Evolutionary conservation across 1,140 invertebrate genomes (phyloP).

Genomic region (Manduca sexta): DNA sequence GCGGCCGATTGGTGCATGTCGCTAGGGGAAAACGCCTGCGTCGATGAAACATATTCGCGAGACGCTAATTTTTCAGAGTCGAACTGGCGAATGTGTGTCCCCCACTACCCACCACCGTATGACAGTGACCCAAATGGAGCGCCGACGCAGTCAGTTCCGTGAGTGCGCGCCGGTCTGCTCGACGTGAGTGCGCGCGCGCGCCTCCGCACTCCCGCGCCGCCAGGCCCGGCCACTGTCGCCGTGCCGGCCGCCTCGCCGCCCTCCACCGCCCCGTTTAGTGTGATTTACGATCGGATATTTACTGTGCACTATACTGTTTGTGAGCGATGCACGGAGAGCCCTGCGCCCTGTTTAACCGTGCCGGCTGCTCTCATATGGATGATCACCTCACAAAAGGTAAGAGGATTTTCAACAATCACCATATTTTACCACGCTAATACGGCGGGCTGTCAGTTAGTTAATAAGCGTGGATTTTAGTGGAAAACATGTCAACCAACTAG

Average conservation of each 20-base stretch:
- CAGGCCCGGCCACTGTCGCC: no score
- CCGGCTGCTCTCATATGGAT: constrained; percentile 28
- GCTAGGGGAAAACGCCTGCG: constrained; percentile 33
- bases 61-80: constrained; percentile 67
- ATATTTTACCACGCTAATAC: no score
- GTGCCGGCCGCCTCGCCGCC: constrained; percentile 26
- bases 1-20: constrained; percentile 25
- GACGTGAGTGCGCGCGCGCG: constrained; percentile 27
- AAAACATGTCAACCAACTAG: neutral
- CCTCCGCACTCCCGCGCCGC: constrained; percentile 7
- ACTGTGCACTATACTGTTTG: constrained; percentile 58
- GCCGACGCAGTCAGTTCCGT: constrained; percentile 68
- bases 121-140: constrained; percentile 71
- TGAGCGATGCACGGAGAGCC: constrained; percentile 40
- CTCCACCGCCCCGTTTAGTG: constrained; percentile 48
- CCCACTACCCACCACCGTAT: constrained; percentile 59
- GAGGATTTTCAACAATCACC: constrained; percentile 6
- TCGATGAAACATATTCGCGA: constrained; percentile 63
- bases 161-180: constrained; percentile 43
- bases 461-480: neutral
- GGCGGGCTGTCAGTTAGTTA: neutral
- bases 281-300: constrained; percentile 56
- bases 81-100: constrained; percentile 53
- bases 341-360: constrained; percentile 19
- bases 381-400: constrained; percentile 41